Base-by-base conservation (phyloP, 2,888 invertebrate genomes). In the Ophion ventricosus region DNA sequence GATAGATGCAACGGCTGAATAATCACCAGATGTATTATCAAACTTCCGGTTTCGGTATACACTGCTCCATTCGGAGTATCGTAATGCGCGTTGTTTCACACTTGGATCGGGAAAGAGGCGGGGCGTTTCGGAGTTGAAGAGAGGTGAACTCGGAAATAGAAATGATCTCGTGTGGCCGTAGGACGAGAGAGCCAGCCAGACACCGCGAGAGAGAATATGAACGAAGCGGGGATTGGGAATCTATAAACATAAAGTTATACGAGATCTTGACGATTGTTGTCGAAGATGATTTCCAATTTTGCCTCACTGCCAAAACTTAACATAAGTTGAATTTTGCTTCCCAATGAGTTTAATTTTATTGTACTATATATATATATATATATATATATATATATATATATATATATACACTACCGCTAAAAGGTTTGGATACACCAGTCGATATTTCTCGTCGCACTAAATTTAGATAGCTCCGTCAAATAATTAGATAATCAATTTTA, bases 71-170 rank as follows among this genome's bases (percentile, higher is more conserved):
- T 86, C 78, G 80, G 40, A 66, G 74, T 69, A 63, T 25, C 66
- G 81, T 49, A 43, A 78, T 66, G 77, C 43, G 73, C 26, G 23
- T 70, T 69, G 61, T 74, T 66, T 64, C 59, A 54, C 77, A 66
- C 79, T 43, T 40, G 1, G 26, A 2, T 25, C 59, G 63, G 23
- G 64, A 57, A 61, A 20, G 49, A 66, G 82, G 17, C n/a, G 35
- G 25, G 86, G 83, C 82, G 79, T 83, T 79, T 76, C 75, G 76
- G 67, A 81, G 82, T 80, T 79, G 63, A 77, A 72, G 70, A 74
- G 86, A 67, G 70, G 23, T 82, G 88, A 88, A 87, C 86, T 87
- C 90, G 83, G 88, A 89, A 90, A 89, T 90, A 90, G 90, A 90
- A 89, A 86, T 85, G 88, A 85, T 87, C 84, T 85, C 87, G 87